Percentiles rank a stretch among this genome's conserved stretches.
phyloP scores from a whole-genome alignment of 2,797 vertebrate species.

The Huso huso region DNA sequence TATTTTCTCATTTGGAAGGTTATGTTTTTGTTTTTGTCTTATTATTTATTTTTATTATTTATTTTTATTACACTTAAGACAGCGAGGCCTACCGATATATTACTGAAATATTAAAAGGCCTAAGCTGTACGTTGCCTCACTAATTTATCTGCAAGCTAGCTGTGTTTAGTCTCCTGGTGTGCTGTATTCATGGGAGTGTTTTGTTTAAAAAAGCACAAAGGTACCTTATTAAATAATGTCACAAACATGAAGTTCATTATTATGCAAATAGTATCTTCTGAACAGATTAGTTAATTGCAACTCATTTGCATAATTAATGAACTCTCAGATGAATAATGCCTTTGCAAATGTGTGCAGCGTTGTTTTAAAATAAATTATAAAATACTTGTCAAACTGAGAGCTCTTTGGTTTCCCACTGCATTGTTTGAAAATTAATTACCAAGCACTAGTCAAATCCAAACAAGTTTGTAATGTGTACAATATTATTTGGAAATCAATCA shows the following conservation, averaged over 20 bases:
- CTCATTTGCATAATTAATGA: conserved; percentile 94
- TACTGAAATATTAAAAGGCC: too few relatives aligned
- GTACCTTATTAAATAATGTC: conserved; percentile 84
- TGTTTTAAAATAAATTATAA: conserved; percentile 86
- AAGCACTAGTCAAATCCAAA: conserved; percentile 59
- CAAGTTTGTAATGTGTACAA: conserved; percentile 58
- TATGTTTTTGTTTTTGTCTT: too few relatives aligned
- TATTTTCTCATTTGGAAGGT: too few relatives aligned
- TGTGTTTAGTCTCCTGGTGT: conserved; percentile 22
- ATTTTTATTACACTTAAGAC: too few relatives aligned
- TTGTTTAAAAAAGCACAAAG: conserved; percentile 69
- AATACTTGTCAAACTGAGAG: conserved; percentile 72
- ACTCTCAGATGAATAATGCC: conserved; percentile 85
- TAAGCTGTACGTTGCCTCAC: too few relatives aligned
- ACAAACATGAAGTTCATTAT: conserved; percentile 82
- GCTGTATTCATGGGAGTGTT: conserved; percentile 51
- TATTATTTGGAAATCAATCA: conserved; percentile 65
- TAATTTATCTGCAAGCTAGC: background rate
- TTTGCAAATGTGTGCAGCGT: conserved; percentile 76
- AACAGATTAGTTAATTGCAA: conserved; percentile 89
- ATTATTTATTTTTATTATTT: too few relatives aligned
- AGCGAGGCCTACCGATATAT: too few relatives aligned
- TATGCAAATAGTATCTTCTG: conserved; percentile 79
- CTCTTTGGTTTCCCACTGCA: conserved; percentile 58
- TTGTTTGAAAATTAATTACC: conserved; percentile 66